Base-by-base conservation (phyloP, 2,797 vertebrate species). In the Hippocampus kuda region DNA sequence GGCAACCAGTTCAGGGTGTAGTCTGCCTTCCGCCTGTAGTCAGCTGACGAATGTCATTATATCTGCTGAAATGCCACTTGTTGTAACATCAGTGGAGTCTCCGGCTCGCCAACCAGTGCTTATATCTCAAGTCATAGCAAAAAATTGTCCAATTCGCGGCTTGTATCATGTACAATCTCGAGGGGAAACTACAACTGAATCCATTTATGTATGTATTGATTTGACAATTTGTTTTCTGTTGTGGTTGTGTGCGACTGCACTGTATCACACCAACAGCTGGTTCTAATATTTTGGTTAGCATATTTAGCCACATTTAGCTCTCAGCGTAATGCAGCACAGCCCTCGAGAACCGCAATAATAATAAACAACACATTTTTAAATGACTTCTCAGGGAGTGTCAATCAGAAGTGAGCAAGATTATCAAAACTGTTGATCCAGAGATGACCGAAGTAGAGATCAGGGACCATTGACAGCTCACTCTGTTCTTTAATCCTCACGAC, bases 261-360 rank as follows among this genome's bases (percentile, higher is more conserved):
- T 59, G 26, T 4, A 30, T 60, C 57, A 60, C 57, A 60, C 26
- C 8, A 38, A 41, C 60, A 61, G 60, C 38, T 63, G 61, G 22
- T 63, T 63, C 11, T 63, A 30, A 60, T 30, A 60, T 60, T 60
- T 60, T 3, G 15, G 1, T 30, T 2, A 30, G 13, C 61, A 63
- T 60, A 20, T 60, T 60, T 60, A 57, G 54, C 54, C 54, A 24
- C 54, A 56, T 56, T 56, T 56, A 18, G 57, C 57, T 34, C 27
- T 30, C 27, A 34, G 27, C 57, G 16, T 10, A 16, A n/a, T 63
- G 38, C 10, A n/a, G 38, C 20, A 5, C 57, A 60, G 53, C 53
- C 24, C 26, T 26, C 56, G 0, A 26, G 0, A 41, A 62, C 60
- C 20, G 6, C 34, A 62, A 13, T 18, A 15, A 42, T 24, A 44